These are phyloP conservation scores for Cololabis saira DNA, from an alignment of 2,113 vertebrate genomes.

Conservation along the genomic window DNA sequence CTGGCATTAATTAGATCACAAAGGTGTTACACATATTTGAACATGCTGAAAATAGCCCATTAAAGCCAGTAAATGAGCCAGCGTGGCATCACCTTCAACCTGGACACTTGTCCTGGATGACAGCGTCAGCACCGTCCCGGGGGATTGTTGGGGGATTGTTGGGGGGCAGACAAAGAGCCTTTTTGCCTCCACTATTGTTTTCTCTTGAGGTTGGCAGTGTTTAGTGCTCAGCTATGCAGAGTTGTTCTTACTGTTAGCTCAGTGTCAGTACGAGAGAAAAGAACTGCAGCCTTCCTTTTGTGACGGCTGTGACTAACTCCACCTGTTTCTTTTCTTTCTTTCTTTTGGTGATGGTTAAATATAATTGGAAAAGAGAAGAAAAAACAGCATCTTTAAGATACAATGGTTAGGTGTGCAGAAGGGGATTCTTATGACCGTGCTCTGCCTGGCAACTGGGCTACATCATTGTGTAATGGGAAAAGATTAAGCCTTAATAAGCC, in stretches of 20 bases:
- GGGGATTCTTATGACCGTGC: no score
- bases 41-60: no score
- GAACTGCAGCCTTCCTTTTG: background rate
- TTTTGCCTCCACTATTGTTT: constrained; percentile 34
- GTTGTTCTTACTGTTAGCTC: constrained; percentile 21
- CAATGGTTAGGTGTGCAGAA: no score
- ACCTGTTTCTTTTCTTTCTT: constrained; percentile 4
- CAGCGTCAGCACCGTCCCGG: constrained; percentile 8
- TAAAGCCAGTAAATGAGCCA: no score
- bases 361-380: background rate
- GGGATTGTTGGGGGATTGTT: constrained; percentile 12
- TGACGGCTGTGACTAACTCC: background rate
- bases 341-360: constrained; percentile 9
- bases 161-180: constrained; percentile 20
- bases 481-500: constrained; percentile 19
- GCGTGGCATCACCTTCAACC: no score
- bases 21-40: no score
- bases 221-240: constrained; percentile 3
- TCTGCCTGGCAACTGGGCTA: no score
- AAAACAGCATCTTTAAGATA: background rate
- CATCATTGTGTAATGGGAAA: no score
- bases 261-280: constrained; percentile 4
- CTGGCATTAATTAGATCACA: no score
- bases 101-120: constrained; percentile 11
- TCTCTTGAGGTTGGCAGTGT: constrained; percentile 29